Evolutionary conservation across 1,140 invertebrate species (phyloP).

Genomic region (Lepidurus arcticus): DNA sequence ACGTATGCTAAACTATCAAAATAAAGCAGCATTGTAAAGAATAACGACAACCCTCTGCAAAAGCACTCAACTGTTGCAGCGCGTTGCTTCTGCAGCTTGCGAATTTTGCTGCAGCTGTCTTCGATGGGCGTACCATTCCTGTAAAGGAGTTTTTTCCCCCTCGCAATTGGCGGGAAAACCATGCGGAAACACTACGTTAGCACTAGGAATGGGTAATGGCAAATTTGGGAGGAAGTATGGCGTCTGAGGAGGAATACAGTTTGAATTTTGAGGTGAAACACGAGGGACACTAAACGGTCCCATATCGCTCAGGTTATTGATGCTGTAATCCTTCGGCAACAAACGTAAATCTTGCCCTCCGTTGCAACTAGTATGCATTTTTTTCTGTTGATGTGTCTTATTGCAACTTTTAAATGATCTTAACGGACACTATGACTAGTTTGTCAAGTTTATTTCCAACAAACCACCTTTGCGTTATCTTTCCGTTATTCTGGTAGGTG

Average conservation of each 20-base stretch:
- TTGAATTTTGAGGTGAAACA: neutral
- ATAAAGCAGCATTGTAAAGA: neutral
- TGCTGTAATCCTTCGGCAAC: neutral
- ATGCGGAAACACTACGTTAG: neutral
- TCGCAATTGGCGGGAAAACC: neutral
- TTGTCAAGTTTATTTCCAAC: too few relatives aligned
- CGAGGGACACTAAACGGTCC: neutral
- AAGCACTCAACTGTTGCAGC: neutral
- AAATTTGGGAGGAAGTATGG: too few relatives aligned
- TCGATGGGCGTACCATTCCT: neutral
- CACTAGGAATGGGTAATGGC: too few relatives aligned
- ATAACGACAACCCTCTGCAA: neutral
- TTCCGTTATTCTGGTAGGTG: too few relatives aligned
- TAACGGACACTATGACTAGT: too few relatives aligned
- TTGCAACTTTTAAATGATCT: too few relatives aligned
- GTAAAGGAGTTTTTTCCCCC: neutral
- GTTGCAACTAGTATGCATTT: neutral
- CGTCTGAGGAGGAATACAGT: neutral
- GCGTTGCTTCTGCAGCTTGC: neutral
- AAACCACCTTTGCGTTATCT: too few relatives aligned
- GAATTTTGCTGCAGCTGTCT: neutral
- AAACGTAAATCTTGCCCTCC: neutral
- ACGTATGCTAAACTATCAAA: too few relatives aligned
- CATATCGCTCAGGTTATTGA: neutral
- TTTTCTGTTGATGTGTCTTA: too few relatives aligned